These are phyloP conservation scores for Anas acuta DNA, from an alignment of 2,797 vertebrate genomes.

Conservation along the genomic window DNA sequence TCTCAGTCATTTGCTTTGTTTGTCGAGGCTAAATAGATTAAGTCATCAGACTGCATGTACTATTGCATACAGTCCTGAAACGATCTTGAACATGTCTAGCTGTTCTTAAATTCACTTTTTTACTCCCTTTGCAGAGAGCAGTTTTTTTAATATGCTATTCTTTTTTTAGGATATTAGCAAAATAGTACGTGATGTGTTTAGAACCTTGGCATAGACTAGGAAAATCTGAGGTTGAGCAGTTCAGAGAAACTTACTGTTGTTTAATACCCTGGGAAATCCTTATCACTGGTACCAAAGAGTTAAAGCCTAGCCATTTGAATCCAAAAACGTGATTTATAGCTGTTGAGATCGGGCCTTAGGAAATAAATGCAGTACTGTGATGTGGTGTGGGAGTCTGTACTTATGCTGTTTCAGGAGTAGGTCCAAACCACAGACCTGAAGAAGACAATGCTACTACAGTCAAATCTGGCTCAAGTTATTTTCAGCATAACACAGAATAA, in stretches of 20 bases:
- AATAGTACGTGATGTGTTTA: not conserved
- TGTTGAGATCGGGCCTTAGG: constrained; percentile 45
- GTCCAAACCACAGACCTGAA: constrained; percentile 67
- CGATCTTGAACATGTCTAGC: not conserved
- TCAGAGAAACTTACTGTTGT: constrained; percentile 1
- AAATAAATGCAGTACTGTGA: constrained; percentile 61
- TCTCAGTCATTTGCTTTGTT: not conserved
- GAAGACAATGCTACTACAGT: constrained; percentile 65
- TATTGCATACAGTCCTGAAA: not conserved
- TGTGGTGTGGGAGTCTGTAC: constrained; percentile 63
- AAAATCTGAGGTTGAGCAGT: not conserved
- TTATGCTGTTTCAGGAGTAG: constrained; percentile 39
- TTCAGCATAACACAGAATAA: constrained; percentile 33
- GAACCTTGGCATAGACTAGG: not conserved
- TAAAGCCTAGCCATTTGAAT: constrained; percentile 50
- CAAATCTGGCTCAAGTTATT: constrained; percentile 50
- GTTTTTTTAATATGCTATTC: not conserved
- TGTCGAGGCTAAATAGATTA: not conserved
- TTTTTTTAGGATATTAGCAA: not conserved
- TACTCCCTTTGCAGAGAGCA: not conserved
- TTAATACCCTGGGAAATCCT: constrained; percentile 34
- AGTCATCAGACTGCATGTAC: not conserved
- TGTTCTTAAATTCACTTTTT: not conserved
- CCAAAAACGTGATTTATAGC: constrained; percentile 44
- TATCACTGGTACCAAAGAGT: constrained; percentile 40